Conservation (phyloP, 1,140 invertebrate genomes). For the Heliconius eleuchia region DNA sequence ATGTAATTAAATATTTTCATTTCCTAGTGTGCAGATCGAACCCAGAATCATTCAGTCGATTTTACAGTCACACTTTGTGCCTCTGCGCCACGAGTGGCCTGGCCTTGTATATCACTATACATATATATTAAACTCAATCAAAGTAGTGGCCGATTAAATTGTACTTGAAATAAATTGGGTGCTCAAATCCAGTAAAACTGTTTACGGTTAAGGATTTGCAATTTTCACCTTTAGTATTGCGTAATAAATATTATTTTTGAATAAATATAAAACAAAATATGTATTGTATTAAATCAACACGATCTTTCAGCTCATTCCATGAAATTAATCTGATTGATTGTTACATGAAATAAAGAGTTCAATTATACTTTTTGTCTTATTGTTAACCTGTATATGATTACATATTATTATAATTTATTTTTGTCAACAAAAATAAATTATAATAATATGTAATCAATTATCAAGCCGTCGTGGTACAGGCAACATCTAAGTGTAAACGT, state of each 20-base stretch:
- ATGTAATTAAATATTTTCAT: too few relatives aligned
- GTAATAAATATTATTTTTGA: not conserved
- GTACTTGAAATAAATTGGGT: constrained; percentile 12
- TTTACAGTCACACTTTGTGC: too few relatives aligned
- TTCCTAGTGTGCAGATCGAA: too few relatives aligned
- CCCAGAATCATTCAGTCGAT: too few relatives aligned
- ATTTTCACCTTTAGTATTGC: not conserved
- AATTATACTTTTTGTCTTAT: not conserved
- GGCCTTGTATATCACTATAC: not conserved
- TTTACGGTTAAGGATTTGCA: not conserved
- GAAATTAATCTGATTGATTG: constrained; percentile 14
- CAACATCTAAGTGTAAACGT: too few relatives aligned
- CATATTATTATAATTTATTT: too few relatives aligned
- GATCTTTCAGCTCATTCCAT: constrained; percentile 18
- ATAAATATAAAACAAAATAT: not conserved
- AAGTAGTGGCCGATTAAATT: constrained; percentile 3
- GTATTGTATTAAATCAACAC: constrained; percentile 14
- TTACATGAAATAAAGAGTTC: constrained; percentile 4
- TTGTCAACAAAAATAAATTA: too few relatives aligned
- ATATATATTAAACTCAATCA: constrained; percentile 3
- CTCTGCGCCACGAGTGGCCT: too few relatives aligned
- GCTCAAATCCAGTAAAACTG: constrained; percentile 6
- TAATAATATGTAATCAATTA: too few relatives aligned
- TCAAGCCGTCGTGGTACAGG: too few relatives aligned
- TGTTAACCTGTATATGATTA: not conserved